These are phyloP conservation scores for Limosa lapponica DNA, from an alignment of 2,797 vertebrate species.

Conservation along the genomic window DNA sequence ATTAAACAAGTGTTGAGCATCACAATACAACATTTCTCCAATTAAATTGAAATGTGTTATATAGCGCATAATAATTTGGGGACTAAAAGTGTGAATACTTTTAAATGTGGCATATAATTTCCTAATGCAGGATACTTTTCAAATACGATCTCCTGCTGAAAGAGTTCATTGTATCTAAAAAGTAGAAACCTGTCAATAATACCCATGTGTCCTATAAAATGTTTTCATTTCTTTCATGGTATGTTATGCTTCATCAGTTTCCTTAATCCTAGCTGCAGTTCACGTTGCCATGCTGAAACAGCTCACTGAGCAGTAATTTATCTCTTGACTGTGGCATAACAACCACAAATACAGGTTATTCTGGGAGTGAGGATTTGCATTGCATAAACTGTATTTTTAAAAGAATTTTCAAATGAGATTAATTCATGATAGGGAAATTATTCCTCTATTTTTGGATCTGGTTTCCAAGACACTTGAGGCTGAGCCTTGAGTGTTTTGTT, in stretches of 20 bases:
- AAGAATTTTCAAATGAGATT: slow-evolving; percentile 76
- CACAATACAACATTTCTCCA: slow-evolving; percentile 24
- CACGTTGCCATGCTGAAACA: slow-evolving; percentile 54
- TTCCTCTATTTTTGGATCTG: slow-evolving; percentile 68
- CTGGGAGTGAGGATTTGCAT: slow-evolving; percentile 66
- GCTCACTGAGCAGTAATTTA: slow-evolving; percentile 74
- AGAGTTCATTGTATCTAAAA: slow-evolving; percentile 51
- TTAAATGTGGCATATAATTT: slow-evolving; percentile 54
- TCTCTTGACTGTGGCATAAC: slow-evolving; percentile 64
- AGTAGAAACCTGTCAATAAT: slow-evolving; percentile 66
- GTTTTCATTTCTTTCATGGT: slow-evolving; percentile 73
- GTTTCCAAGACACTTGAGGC: slow-evolving; percentile 55
- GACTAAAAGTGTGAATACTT: background rate
- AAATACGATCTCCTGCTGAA: slow-evolving; percentile 55
- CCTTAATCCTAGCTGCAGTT: slow-evolving; percentile 69
- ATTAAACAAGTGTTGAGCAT: slow-evolving; percentile 34
- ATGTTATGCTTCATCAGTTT: slow-evolving; percentile 62
- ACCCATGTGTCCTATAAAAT: slow-evolving; percentile 57
- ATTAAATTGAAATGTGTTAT: slow-evolving; percentile 42
- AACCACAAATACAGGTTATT: slow-evolving; percentile 71
- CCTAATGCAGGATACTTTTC: slow-evolving; percentile 45
- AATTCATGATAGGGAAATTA: slow-evolving; percentile 70
- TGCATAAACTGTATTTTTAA: slow-evolving; percentile 73
- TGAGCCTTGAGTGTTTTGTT: slow-evolving; percentile 57
- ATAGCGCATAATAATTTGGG: background rate